These are phyloP conservation scores for Dipodomys merriami DNA, from an alignment of 2,113 vertebrate species.

Conservation along the genomic window DNA sequence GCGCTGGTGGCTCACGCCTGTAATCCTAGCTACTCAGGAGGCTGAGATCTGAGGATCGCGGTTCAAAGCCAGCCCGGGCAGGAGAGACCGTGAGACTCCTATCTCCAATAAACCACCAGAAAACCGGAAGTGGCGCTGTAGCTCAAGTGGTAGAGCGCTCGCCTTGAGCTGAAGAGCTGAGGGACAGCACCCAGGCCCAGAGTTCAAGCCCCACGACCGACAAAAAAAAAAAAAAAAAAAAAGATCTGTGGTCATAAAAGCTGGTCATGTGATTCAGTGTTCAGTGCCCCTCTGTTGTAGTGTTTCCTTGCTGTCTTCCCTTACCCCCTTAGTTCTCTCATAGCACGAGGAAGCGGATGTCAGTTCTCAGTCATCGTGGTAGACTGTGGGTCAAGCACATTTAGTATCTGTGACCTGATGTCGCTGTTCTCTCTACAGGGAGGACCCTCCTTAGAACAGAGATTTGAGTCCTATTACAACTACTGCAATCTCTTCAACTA, in stretches of 20 bases:
- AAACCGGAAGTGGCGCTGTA: no score
- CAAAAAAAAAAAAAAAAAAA: no score
- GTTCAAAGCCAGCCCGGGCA: no score
- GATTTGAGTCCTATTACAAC: constrained; percentile 99
- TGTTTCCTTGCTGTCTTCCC: neutral
- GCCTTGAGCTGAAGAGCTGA: no score
- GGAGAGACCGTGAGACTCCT: no score
- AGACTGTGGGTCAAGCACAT: neutral
- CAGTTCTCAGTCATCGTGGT: neutral
- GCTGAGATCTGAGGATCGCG: no score
- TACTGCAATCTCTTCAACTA: constrained; percentile 99
- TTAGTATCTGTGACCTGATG: neutral
- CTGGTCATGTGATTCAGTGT: neutral
- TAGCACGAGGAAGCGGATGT: neutral
- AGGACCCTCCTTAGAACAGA: constrained; percentile 96
- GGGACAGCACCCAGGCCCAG: no score
- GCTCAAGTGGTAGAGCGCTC: no score
- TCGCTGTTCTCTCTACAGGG: constrained; percentile 87
- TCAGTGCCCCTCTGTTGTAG: neutral
- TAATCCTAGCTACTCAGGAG: no score
- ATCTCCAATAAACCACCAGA: no score
- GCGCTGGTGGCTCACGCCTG: no score
- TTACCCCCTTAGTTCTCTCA: neutral
- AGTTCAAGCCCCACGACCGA: no score
- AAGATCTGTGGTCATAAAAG: neutral